phyloP scores from a whole-genome alignment of 2,888 invertebrate species.

The Sinohyriopsis cumingii region DNA sequence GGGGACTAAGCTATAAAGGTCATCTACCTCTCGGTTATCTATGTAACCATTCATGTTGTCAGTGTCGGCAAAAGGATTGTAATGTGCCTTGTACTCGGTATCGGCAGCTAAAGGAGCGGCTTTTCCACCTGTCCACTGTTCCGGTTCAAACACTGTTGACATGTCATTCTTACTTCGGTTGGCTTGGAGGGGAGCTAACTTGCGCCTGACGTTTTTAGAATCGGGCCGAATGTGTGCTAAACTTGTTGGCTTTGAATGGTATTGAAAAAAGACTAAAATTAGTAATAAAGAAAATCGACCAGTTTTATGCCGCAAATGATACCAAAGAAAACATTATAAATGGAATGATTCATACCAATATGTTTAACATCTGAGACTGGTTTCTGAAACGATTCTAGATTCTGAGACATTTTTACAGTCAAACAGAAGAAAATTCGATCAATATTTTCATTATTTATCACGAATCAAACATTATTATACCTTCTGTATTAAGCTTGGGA shows the following conservation, averaged over 20 bases:
- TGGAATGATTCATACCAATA: too few species aligned
- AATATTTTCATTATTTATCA: too few species aligned
- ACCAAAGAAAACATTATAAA: too few species aligned
- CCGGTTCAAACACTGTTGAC: constrained; percentile 58
- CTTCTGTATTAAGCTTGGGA: too few species aligned
- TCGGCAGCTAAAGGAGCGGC: constrained; percentile 25
- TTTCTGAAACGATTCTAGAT: too few species aligned
- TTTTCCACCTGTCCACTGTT: constrained; percentile 43
- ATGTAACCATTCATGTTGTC: constrained; percentile 1
- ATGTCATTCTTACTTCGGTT: constrained; percentile 47
- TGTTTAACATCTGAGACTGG: too few species aligned
- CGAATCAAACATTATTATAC: too few species aligned
- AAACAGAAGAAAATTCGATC: too few species aligned
- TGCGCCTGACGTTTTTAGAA: constrained; percentile 49
- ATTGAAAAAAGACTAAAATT: too few species aligned
- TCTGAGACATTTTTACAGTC: too few species aligned
- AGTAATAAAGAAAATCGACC: too few species aligned
- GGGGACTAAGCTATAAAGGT: constrained; percentile 39
- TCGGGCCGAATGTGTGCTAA: constrained; percentile 43
- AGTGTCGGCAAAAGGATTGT: constrained; percentile 9
- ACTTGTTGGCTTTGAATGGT: constrained; percentile 25
- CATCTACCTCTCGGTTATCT: constrained; percentile 10
- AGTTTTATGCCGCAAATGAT: too few species aligned
- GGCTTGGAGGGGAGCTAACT: constrained; percentile 52
- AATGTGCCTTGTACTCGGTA: constrained; percentile 30